Percentiles rank a stretch among this genome's conserved stretches.
Conservation (phyloP, 1,140 invertebrate species). For the Brachionus koreanus region DNA sequence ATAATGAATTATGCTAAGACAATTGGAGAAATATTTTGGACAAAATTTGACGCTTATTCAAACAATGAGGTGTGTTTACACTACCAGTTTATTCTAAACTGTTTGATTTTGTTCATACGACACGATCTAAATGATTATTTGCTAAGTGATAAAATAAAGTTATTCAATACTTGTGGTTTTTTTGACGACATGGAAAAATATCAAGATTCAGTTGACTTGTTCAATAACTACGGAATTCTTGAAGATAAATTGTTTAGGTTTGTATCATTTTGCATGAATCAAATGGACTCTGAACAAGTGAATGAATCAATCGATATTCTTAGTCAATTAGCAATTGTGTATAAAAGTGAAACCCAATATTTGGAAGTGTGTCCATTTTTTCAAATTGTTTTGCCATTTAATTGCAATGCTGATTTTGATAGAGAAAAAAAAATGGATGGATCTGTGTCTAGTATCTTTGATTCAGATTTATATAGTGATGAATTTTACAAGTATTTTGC, state of each 20-base stretch:
- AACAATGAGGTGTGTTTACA: constrained; percentile 52
- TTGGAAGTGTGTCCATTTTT: constrained; percentile 5
- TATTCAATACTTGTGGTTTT: constrained; percentile 15
- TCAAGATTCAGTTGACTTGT: not conserved
- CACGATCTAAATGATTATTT: constrained; percentile 52
- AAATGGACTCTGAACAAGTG: not conserved
- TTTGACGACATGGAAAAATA: not conserved
- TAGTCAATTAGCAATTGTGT: not conserved
- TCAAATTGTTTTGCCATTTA: not conserved
- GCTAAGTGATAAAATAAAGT: not conserved
- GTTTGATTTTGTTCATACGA: constrained; percentile 50
- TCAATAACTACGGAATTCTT: not conserved
- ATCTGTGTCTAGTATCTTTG: not conserved
- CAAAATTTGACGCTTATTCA: constrained; percentile 47
- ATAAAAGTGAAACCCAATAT: constrained; percentile 36
- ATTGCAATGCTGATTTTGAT: not conserved
- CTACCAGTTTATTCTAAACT: constrained; percentile 49
- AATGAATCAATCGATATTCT: not conserved
- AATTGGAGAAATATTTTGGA: constrained; percentile 55
- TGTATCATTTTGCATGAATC: not conserved
- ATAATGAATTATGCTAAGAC: constrained; percentile 52
- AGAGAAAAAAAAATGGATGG: not conserved
- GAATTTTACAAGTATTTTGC: constrained; percentile 35
- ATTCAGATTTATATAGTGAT: not conserved
- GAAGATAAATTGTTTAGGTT: not conserved